These are phyloP conservation scores for Cryptus armator DNA, from an alignment of 2,888 invertebrate species.

Conservation along the genomic window DNA sequence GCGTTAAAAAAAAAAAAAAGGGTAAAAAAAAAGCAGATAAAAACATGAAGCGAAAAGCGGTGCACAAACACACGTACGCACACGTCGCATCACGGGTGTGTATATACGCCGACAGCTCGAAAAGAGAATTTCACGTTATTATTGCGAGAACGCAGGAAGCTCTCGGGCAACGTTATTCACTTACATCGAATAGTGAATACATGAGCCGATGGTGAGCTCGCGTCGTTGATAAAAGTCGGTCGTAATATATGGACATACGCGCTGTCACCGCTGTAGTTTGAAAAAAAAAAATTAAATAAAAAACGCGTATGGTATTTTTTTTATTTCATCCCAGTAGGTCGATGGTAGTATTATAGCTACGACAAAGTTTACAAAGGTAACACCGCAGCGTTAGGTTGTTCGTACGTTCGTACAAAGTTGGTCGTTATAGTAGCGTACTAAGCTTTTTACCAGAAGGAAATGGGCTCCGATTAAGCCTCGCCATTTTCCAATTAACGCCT, in stretches of 20 bases:
- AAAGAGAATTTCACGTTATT: slow-evolving; percentile 55
- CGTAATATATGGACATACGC: background rate
- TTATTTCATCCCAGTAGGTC: background rate
- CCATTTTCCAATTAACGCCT: slow-evolving; percentile 84
- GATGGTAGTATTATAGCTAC: background rate
- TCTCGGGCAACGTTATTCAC: slow-evolving; percentile 61
- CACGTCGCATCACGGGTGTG: background rate
- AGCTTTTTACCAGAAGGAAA: slow-evolving; percentile 80
- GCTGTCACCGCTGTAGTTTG: slow-evolving; percentile 19
- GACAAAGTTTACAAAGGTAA: background rate
- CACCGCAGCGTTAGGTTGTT: background rate
- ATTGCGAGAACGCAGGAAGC: slow-evolving; percentile 34
- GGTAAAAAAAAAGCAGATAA: slow-evolving; percentile 12
- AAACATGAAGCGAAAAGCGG: slow-evolving; percentile 47
- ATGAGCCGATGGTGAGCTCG: slow-evolving; percentile 21
- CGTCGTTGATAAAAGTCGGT: slow-evolving; percentile 42
- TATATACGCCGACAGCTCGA: slow-evolving; percentile 6
- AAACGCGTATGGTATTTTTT: slow-evolving; percentile 34
- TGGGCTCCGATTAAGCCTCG: slow-evolving; percentile 82
- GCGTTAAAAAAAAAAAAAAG: slow-evolving; percentile 6
- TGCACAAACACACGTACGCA: slow-evolving; percentile 12
- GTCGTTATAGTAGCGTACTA: slow-evolving; percentile 79
- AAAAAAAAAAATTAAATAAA: background rate
- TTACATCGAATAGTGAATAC: slow-evolving; percentile 50
- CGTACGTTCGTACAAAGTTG: slow-evolving; percentile 74